These are phyloP conservation scores for Pammene aurita DNA, from an alignment of 2,888 invertebrate species.

Conservation along the genomic window DNA sequence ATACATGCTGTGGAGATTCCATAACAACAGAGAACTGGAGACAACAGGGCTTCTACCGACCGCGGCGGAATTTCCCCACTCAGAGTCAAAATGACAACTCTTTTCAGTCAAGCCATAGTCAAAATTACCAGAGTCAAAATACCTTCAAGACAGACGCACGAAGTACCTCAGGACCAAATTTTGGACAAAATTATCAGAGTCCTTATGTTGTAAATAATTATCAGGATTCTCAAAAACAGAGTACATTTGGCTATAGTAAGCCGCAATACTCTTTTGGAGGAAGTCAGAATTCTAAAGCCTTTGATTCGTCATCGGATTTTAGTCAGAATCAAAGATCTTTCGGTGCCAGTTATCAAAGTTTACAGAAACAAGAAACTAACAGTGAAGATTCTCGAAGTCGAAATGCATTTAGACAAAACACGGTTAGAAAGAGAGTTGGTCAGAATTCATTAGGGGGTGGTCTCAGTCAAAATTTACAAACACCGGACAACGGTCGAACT, in stretches of 20 bases:
- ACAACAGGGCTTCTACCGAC: constrained; percentile 12
- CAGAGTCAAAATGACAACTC: constrained; percentile 10
- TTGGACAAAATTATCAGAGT: background rate
- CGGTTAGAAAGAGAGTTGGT: background rate
- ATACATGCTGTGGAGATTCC: constrained; percentile 2
- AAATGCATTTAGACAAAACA: constrained; percentile 6
- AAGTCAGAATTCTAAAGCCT: background rate
- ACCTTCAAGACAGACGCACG: background rate
- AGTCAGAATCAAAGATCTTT: background rate
- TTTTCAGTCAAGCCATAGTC: background rate
- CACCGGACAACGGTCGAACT: background rate
- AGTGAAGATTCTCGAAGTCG: background rate
- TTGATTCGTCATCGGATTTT: background rate
- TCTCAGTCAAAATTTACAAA: background rate
- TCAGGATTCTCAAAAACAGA: constrained; percentile 4
- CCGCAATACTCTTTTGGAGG: constrained; percentile 15
- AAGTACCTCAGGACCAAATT: background rate
- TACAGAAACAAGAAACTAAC: background rate
- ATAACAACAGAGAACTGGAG: constrained; percentile 1
- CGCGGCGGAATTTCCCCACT: constrained; percentile 8
- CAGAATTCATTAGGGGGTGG: background rate
- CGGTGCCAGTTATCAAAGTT: background rate
- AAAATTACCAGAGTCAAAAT: background rate
- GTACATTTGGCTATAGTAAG: background rate
- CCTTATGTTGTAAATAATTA: constrained; percentile 3